Evolutionary conservation across 2,888 invertebrate genomes (phyloP).

Genomic region (Phrixothrix hirtus): DNA sequence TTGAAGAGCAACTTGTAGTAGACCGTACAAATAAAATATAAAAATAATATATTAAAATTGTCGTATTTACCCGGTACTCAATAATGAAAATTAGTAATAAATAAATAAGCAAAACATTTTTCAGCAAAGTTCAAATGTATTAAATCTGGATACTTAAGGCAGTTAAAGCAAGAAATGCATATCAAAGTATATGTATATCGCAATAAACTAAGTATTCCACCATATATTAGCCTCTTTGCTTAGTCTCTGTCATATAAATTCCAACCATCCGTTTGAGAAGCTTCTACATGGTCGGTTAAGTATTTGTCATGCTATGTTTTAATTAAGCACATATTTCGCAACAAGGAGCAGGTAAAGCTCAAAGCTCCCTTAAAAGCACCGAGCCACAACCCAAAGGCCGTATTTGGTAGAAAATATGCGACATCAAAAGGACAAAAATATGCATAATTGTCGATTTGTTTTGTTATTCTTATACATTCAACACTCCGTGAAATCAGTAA

Average conservation of each 20-base stretch:
- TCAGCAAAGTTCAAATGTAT: no score
- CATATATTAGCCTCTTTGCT: conserved; percentile 23
- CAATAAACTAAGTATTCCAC: conserved; percentile 18
- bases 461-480: conserved; percentile 22
- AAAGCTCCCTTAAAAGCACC: conserved; percentile 40
- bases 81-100: no score
- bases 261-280: conserved; percentile 32
- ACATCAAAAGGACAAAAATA: conserved; percentile 43
- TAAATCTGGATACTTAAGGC: no score
- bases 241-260: conserved; percentile 28
- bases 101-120: no score
- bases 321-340: conserved; percentile 54
- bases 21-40: no score
- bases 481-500: conserved; percentile 7
- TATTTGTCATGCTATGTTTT: conserved; percentile 55
- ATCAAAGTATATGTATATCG: conserved; percentile 10
- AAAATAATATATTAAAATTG: no score
- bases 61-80: no score
- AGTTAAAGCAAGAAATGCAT: no score
- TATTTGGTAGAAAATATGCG: conserved; percentile 39
- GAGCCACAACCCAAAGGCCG: conserved; percentile 46
- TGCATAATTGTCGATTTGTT: conserved; percentile 39
- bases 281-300: conserved; percentile 48
- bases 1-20: no score
- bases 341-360: conserved; percentile 47